A percentile compares a stretch with the other conserved stretches of the same genome.
Evolutionary conservation across 92 coral and sea anemone genomes (phyloP).

Genomic region (Chrysogorgia sp.): DNA sequence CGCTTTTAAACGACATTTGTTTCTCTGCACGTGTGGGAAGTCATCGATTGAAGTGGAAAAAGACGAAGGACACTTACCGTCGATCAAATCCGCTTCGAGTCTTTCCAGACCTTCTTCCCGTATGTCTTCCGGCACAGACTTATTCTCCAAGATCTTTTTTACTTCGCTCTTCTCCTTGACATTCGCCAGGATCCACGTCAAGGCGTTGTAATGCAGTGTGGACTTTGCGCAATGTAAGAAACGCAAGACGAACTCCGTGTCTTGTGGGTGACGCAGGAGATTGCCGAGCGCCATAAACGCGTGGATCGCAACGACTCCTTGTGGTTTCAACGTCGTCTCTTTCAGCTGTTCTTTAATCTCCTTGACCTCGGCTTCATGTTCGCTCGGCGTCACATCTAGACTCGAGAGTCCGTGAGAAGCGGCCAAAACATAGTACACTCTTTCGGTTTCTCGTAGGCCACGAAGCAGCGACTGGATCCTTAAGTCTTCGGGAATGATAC

Average conservation of each 20-base stretch:
- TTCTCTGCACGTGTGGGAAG: neutral
- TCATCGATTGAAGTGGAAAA: neutral
- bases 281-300: conserved; percentile 94
- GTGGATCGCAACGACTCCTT: conserved; percentile 89
- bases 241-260: conserved; percentile 86
- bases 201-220: conserved; percentile 86
- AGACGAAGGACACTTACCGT: conserved; percentile 18
- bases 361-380: conserved; percentile 52
- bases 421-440: conserved; percentile 83
- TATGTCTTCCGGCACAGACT: conserved; percentile 88
- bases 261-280: conserved; percentile 84
- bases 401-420: conserved; percentile 96
- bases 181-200: conserved; percentile 96
- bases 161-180: conserved; percentile 81
- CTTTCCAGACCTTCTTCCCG: conserved; percentile 87
- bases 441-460: conserved; percentile 85
- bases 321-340: conserved; percentile 74
- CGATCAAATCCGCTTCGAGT: conserved; percentile 68
- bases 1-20: neutral
- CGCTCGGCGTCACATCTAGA: conserved; percentile 74
- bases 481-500: conserved; percentile 78
- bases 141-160: conserved; percentile 73
- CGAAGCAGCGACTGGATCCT: conserved; percentile 78
- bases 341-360: conserved; percentile 83
- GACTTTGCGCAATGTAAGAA: conserved; percentile 92